A percentile compares a stretch with the other conserved stretches of the same genome.
Conservation (phyloP, 2,888 invertebrate genomes). For the Xanthostigma xanthostigma region DNA sequence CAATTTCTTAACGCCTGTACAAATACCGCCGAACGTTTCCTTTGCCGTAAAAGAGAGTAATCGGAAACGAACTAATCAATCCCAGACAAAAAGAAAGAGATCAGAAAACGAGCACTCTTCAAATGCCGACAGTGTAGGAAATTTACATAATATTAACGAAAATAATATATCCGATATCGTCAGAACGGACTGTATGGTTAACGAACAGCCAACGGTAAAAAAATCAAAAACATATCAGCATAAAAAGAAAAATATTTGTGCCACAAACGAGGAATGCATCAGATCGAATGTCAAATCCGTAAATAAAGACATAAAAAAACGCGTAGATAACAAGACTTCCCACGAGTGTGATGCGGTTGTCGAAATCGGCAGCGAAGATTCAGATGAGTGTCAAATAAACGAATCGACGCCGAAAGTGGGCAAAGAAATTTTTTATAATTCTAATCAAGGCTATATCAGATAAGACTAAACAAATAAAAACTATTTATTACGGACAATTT, state of each 20-base stretch:
- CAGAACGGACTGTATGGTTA: not conserved
- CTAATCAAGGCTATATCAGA: conserved; percentile 3
- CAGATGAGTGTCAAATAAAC: not conserved
- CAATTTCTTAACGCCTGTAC: conserved; percentile 4
- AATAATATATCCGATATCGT: not conserved
- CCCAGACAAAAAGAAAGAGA: not conserved
- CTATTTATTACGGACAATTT: too few species aligned
- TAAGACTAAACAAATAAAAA: not conserved
- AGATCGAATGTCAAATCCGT: not conserved
- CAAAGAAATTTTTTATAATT: conserved; percentile 3
- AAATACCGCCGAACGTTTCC: conserved; percentile 1
- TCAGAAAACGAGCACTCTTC: not conserved
- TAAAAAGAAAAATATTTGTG: not conserved
- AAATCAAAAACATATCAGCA: not conserved
- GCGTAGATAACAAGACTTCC: not conserved
- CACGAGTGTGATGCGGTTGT: not conserved
- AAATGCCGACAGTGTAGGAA: not conserved
- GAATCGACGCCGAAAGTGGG: not conserved
- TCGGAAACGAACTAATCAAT: not conserved
- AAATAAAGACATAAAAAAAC: not conserved
- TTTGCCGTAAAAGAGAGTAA: conserved; percentile 2
- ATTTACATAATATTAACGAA: not conserved
- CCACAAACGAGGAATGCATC: not conserved
- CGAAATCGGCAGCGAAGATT: not conserved
- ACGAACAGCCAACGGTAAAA: not conserved